These are phyloP conservation scores for Indri indri DNA, from an alignment of 2,113 vertebrate species.

Conservation along the genomic window DNA sequence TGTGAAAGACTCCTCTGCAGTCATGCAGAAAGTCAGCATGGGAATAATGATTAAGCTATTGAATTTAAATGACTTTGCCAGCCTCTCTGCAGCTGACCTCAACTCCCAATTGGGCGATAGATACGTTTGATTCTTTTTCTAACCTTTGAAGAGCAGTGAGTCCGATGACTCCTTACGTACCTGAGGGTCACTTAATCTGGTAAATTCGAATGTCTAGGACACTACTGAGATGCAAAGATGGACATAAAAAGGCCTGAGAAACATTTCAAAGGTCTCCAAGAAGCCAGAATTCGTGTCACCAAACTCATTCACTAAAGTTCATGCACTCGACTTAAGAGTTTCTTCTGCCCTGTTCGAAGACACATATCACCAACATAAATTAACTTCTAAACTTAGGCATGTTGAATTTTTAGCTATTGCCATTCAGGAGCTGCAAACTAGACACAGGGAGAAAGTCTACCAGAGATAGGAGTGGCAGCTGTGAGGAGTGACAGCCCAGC, in stretches of 20 bases:
- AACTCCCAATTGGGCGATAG: background rate
- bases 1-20: background rate
- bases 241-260: background rate
- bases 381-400: background rate
- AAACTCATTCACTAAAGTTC: constrained; percentile 9
- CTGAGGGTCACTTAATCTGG: constrained; percentile 36
- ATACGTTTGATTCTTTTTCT: constrained; percentile 47
- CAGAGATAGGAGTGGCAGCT: background rate
- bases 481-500: background rate
- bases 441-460: background rate
- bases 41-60: background rate
- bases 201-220: constrained; percentile 58
- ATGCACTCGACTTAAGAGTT: background rate
- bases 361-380: background rate
- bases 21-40: background rate
- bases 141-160: constrained; percentile 56
- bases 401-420: constrained; percentile 4
- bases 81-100: background rate
- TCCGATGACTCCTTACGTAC: constrained; percentile 2
- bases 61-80: constrained; percentile 3
- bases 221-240: constrained; percentile 43
- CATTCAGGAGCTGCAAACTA: background rate
- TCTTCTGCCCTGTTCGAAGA: background rate
- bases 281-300: background rate
- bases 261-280: constrained; percentile 33